Base-by-base conservation (phyloP, 2,888 invertebrate genomes). In the Cheilosia grossa region DNA sequence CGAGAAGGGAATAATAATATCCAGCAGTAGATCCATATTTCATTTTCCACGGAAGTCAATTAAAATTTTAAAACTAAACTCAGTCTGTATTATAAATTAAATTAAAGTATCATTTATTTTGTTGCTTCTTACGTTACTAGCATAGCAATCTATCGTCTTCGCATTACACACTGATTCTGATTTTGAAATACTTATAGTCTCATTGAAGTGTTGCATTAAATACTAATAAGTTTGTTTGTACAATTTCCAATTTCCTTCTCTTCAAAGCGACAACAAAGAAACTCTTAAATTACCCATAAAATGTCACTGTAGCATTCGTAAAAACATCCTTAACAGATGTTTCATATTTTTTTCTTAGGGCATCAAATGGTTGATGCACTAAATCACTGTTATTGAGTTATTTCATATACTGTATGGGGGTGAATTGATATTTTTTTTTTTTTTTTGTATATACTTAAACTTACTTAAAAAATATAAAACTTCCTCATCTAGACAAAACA, bases 101-200 rank as follows among this genome's bases (percentile, higher is more conserved):
- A 47, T 63, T 44, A 30, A 19, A 47, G 47, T 44, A 42, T 30
- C 10, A 9, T 53, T 67, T 54, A 19, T 54, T 56, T 30, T 53
- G 1, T 66, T 51, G 3, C 19, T 30, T 56, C 44, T 33, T 69
- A 44, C 15, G 15, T n/a, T n/a, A 5, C 30, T 21, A 42, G 44
- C 21, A 30, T 54, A 44, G 4, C n/a, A 9, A 0, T 27, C 24
- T 27, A 7, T 17, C 10, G 2, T 58, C 42, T 10, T 10, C 53
- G 54, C 19, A 24, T n/a, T 58, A 19, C 13, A 44, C 27, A 44
- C 49, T 15, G 21, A 44, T 47, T 24, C 3, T 47, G 19, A 61
- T 53, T 73, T 40, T 63, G 56, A 24, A 75, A 82, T 82, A 82
- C 81, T 82, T 70, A 70, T 75, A 54, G 53, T 66, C 59, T 82